phyloP scores from a whole-genome alignment of 1,140 invertebrate species.

The Hesperophylax magnus region DNA sequence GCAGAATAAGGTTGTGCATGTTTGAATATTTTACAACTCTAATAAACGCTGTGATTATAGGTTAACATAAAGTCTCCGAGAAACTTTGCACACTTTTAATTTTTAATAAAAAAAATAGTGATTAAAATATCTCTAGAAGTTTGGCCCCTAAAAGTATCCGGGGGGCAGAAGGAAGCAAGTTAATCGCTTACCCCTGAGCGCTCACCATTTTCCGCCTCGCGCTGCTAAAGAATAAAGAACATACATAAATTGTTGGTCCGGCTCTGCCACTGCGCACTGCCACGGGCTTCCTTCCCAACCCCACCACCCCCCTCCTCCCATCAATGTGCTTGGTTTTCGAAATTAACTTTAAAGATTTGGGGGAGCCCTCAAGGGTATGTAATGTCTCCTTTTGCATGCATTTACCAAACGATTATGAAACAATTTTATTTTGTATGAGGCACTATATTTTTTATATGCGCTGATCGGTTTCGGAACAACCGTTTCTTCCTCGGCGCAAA shows the following conservation, averaged over 20 bases:
- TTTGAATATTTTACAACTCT: too few species aligned
- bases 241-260: constrained; percentile 31
- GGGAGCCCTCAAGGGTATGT: not conserved
- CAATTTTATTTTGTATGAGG: too few species aligned
- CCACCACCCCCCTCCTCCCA: not conserved
- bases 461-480: too few species aligned
- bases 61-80: too few species aligned
- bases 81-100: too few species aligned
- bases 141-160: not conserved
- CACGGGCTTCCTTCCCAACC: not conserved
- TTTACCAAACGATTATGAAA: too few species aligned
- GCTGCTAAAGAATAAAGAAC: constrained; percentile 34
- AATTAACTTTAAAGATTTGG: constrained; percentile 36
- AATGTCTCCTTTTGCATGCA: too few species aligned
- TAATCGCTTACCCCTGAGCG: constrained; percentile 25
- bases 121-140: not conserved
- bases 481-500: too few species aligned
- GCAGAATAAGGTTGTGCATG: not conserved
- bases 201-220: constrained; percentile 12
- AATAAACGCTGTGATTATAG: too few species aligned
- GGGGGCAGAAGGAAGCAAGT: not conserved
- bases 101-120: too few species aligned
- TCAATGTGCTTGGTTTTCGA: constrained; percentile 1
- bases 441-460: too few species aligned
- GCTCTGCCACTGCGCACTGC: not conserved